Percentiles rank a stretch among this genome's conserved stretches.
Conservation (phyloP, 2,888 invertebrate genomes). For the Coelopa pilipes region DNA sequence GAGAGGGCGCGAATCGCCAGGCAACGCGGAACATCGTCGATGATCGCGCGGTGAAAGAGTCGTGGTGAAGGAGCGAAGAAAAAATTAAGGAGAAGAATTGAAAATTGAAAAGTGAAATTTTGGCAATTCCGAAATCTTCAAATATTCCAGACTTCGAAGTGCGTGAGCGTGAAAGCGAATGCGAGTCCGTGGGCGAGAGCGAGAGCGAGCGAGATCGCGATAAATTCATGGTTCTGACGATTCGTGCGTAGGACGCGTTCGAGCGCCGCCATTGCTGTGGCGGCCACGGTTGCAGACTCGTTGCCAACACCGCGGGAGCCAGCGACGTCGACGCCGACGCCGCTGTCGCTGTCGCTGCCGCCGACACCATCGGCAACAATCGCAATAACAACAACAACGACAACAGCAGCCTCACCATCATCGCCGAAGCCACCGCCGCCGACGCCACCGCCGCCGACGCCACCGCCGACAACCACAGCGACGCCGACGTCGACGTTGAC, state of each 20-base stretch:
- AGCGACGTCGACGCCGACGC: neutral
- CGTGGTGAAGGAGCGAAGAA: neutral
- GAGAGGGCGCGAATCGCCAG: too few relatives aligned
- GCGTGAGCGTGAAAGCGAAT: neutral
- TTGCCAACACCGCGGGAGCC: constrained; percentile 7
- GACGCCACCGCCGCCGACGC: neutral
- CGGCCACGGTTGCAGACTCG: constrained; percentile 23
- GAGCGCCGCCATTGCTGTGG: constrained; percentile 37
- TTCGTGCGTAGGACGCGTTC: constrained; percentile 17
- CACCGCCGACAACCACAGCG: neutral
- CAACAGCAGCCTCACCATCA: constrained; percentile 6
- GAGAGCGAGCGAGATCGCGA: neutral
- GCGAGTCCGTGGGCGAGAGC: neutral
- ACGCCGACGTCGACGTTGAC: neutral
- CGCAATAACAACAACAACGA: constrained; percentile 1
- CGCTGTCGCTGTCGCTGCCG: too few relatives aligned
- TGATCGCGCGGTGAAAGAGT: too few relatives aligned
- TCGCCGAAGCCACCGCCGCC: neutral
- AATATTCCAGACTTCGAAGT: neutral
- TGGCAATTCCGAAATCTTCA: neutral
- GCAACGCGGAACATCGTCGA: too few relatives aligned
- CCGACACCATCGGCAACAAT: neutral
- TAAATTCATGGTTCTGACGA: constrained; percentile 15
- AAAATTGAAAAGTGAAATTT: neutral
- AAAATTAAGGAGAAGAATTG: constrained; percentile 12